Conservation (phyloP, 64 coral and sea anemone species). For the Trachythela sp. region DNA sequence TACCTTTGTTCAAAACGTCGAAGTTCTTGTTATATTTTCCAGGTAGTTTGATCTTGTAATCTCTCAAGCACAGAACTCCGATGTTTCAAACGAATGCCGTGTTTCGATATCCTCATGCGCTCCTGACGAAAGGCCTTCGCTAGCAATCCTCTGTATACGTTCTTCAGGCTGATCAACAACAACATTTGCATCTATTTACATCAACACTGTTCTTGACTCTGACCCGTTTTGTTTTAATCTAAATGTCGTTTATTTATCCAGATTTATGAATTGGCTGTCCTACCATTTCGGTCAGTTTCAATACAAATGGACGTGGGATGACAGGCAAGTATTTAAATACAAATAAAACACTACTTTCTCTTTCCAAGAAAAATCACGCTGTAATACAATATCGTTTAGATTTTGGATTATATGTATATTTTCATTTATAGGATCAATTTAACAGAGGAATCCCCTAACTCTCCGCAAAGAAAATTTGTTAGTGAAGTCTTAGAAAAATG, state of each 20-base stretch:
- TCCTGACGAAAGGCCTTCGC: too few relatives aligned
- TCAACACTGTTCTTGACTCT: too few relatives aligned
- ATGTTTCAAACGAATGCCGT: too few relatives aligned
- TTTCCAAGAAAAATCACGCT: not conserved
- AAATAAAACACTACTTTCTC: not conserved
- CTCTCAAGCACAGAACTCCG: too few relatives aligned
- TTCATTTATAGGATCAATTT: not conserved
- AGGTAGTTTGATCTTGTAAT: too few relatives aligned
- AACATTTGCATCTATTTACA: too few relatives aligned
- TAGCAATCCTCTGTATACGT: too few relatives aligned
- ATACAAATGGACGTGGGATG: constrained; percentile 96
- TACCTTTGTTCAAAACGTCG: too few relatives aligned
- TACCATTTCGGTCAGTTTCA: constrained; percentile 96
- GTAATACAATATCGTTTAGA: not conserved
- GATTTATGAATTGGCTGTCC: constrained; percentile 81
- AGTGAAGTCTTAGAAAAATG: not conserved
- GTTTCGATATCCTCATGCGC: too few relatives aligned
- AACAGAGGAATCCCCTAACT: not conserved
- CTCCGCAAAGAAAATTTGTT: not conserved
- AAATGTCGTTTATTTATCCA: not conserved
- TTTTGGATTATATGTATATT: not conserved
- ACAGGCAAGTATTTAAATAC: constrained; percentile 58
- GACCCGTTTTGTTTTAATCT: too few relatives aligned
- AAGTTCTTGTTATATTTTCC: too few relatives aligned
- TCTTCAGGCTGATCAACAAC: too few relatives aligned